A percentile compares a stretch with the other conserved stretches of the same genome.
Evolutionary conservation across 2,797 vertebrate species (phyloP).

Genomic region (Labroides dimidiatus): DNA sequence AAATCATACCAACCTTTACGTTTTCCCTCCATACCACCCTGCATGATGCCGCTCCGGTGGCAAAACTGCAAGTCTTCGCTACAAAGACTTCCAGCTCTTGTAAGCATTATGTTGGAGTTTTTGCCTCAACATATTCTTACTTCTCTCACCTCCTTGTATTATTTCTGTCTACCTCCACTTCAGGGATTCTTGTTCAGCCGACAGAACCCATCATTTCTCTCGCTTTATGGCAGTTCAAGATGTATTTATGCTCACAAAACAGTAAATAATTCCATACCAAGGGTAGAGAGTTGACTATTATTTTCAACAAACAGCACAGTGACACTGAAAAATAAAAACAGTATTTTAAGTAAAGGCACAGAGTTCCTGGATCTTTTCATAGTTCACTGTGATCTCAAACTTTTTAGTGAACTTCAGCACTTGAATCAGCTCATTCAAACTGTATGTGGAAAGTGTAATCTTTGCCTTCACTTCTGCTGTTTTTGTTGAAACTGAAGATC

Average conservation of each 20-base stretch:
- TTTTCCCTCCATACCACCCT: constrained; percentile 27
- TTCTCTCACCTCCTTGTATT: constrained; percentile 30
- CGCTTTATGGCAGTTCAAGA: constrained; percentile 32
- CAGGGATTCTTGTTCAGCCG: constrained; percentile 38
- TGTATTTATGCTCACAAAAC: constrained; percentile 57
- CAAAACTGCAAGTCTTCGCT: constrained; percentile 24
- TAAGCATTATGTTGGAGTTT: constrained; percentile 40
- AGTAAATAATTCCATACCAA: constrained; percentile 55
- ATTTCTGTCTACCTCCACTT: constrained; percentile 69
- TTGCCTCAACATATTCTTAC: constrained; percentile 25
- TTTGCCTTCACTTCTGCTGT: constrained; percentile 36
- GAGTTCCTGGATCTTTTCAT: constrained; percentile 15
- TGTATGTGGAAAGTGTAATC: constrained; percentile 9
- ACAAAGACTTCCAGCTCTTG: constrained; percentile 32
- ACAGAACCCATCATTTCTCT: constrained; percentile 28
- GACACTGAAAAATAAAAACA: constrained; percentile 19
- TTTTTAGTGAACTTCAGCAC: constrained; percentile 20
- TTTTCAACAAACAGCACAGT: constrained; percentile 41
- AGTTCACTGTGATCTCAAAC: constrained; percentile 27
- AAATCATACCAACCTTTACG: constrained; percentile 46
- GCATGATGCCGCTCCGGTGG: constrained; percentile 52
- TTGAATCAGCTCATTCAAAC: constrained; percentile 31
- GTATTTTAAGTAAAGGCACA: constrained; percentile 8
- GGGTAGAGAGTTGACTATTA: constrained; percentile 49
- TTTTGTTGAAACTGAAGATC: constrained; percentile 44